Percentiles rank a stretch among this genome's conserved stretches.
Evolutionary conservation across 2,888 invertebrate species (phyloP).

Genomic region (Pimpla rufipes): DNA sequence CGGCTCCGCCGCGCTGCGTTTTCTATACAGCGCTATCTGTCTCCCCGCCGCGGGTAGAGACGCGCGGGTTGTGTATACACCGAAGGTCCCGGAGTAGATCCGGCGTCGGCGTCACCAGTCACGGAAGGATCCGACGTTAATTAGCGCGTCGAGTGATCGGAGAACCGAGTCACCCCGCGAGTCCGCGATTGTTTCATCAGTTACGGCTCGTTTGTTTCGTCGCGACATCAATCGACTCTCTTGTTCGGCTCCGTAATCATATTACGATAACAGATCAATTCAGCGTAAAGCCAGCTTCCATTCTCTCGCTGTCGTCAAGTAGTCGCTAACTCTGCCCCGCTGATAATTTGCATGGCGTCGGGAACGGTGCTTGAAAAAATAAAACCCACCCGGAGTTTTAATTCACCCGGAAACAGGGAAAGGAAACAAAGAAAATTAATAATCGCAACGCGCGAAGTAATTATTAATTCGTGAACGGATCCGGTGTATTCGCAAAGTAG

Average conservation of each 20-base stretch:
- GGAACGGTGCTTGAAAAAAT: no score
- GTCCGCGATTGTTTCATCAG: constrained; percentile 57
- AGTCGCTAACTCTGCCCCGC: no score
- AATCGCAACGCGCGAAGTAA: no score
- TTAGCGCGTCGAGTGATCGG: constrained; percentile 63
- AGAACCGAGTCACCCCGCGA: constrained; percentile 32
- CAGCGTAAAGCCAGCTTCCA: background rate
- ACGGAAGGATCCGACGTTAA: constrained; percentile 66
- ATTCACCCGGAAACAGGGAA: no score
- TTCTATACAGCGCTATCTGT: constrained; percentile 15
- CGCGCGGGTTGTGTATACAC: constrained; percentile 10
- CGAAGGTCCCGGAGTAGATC: constrained; percentile 48
- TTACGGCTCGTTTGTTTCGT: constrained; percentile 59
- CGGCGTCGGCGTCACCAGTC: constrained; percentile 48
- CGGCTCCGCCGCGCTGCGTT: constrained; percentile 40
- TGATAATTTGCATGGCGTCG: no score
- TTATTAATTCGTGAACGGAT: no score
- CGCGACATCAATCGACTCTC: constrained; percentile 57
- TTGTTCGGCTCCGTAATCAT: constrained; percentile 40
- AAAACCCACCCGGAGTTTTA: no score
- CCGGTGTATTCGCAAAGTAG: no score
- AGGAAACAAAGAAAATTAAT: no score
- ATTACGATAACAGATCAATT: constrained; percentile 48
- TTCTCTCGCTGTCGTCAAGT: background rate
- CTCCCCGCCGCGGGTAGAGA: background rate